phyloP scores from a whole-genome alignment of 2,888 invertebrate species.

The Dryobota labecula region DNA sequence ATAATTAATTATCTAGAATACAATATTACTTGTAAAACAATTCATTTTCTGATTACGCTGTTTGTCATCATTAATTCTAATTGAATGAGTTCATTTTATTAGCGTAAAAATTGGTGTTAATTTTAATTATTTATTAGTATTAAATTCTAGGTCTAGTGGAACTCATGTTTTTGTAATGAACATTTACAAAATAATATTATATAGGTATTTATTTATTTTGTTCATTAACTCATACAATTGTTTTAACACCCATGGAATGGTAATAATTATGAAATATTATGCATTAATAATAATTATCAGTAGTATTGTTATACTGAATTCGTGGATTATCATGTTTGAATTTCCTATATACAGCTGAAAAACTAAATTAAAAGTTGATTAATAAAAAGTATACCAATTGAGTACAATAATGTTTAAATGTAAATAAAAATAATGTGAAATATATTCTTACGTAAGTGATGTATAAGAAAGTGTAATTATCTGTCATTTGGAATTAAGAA shows the following conservation, averaged over 20 bases:
- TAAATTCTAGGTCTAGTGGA: conserved; percentile 1
- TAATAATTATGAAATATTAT: background rate
- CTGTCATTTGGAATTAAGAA: conserved; percentile 83
- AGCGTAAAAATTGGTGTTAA: background rate
- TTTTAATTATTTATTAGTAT: conserved; percentile 23
- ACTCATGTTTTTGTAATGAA: conserved; percentile 1
- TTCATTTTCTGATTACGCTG: background rate
- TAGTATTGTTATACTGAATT: conserved; percentile 1
- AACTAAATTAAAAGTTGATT: conserved; percentile 59
- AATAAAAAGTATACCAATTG: conserved; percentile 84
- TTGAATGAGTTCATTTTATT: background rate
- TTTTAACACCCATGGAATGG: too few species aligned
- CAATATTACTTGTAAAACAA: background rate
- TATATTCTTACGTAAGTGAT: conserved; percentile 78
- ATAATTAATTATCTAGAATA: background rate
- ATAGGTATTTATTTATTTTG: too few species aligned
- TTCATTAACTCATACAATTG: too few species aligned
- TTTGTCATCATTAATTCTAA: background rate
- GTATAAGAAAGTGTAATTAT: conserved; percentile 81
- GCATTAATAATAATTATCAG: background rate
- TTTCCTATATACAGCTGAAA: conserved; percentile 61
- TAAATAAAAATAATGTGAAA: conserved; percentile 85
- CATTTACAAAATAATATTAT: too few species aligned
- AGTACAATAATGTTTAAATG: conserved; percentile 88
- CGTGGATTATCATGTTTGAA: background rate